Percentiles rank a stretch among this genome's conserved stretches.
These are phyloP conservation scores for Bettongia penicillata DNA, from an alignment of 2,113 vertebrate genomes.

Conservation along the genomic window DNA sequence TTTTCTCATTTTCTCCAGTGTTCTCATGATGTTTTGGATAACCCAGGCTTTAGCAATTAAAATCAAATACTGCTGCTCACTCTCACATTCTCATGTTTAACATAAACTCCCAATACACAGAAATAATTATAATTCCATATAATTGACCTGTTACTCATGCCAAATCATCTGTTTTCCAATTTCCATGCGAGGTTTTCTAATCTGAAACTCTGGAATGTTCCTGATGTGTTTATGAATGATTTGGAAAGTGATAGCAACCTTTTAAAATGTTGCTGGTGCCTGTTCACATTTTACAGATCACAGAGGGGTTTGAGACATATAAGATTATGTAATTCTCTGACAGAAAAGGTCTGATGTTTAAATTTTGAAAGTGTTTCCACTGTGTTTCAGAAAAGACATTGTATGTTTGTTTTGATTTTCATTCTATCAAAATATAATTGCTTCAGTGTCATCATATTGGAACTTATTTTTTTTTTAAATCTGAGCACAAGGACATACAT, in stretches of 20 bases:
- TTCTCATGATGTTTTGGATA: conserved; percentile 67
- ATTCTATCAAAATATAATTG: not conserved
- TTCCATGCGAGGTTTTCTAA: conserved; percentile 45
- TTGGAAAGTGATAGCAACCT: conserved; percentile 38
- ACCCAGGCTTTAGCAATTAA: conserved; percentile 60
- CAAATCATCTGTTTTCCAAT: conserved; percentile 59
- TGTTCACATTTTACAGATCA: conserved; percentile 4
- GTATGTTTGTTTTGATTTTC: not conserved
- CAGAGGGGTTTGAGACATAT: conserved; percentile 24
- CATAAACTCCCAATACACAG: conserved; percentile 67
- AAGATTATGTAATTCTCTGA: conserved; percentile 9
- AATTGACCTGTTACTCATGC: conserved; percentile 61
- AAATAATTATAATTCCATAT: conserved; percentile 66
- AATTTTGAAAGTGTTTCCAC: conserved; percentile 26
- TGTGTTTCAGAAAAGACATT: conserved; percentile 2
- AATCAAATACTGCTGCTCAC: conserved; percentile 53
- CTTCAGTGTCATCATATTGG: conserved; percentile 35
- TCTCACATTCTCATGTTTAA: conserved; percentile 67
- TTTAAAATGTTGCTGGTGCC: conserved; percentile 14
- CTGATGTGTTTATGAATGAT: conserved; percentile 50
- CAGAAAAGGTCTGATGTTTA: conserved; percentile 7
- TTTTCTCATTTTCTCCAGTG: conserved; percentile 66
- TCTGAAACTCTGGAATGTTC: conserved; percentile 31
- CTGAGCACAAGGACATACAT: conserved; percentile 13
- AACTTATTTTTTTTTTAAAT: conserved; percentile 11